Evolutionary conservation across 2,113 vertebrate genomes (phyloP), one percentile per base, ranked within the genome.

Genomic region (Chaetura pelagica): DNA sequence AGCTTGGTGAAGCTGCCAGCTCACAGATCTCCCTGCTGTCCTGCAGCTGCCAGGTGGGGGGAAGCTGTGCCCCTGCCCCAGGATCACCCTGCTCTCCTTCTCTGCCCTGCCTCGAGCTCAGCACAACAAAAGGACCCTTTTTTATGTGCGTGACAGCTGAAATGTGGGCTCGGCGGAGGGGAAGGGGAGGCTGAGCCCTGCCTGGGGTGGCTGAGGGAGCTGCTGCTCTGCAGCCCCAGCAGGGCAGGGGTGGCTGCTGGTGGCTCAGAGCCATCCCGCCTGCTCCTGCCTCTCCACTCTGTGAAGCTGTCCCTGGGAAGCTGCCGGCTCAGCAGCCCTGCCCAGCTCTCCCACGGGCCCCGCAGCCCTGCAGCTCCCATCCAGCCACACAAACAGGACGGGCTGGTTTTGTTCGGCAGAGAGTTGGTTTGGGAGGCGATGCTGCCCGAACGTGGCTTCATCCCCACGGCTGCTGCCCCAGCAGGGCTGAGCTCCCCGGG

Each of bases 301-400:
- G n/a, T n/a, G n/a, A n/a, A n/a, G n/a, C n/a, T 40, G 38, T n/a
- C 57, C 55, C 59, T 3, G 58, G 0, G 0, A 62, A 86, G 72
- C 89, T 77, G 93, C 76, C 7, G 11, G 76, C 93, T 94, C 94
- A 96, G 94, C 89, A 86, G 90, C 27, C 16, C 84, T 54, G 7
- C 83, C 73, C 89, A 86, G 90, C 27, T 19, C 84, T 58, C 8
- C 83, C 73, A 1, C 19, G 35, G 22, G 0, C 42, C 94, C 92
- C 13, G 19, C 40, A 49, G 80, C 58, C 21, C 55, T 8, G 40
- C 12, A 42, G 0, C 80, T 40, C 4, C 1, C 35, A 22, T 26
- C 35, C 2, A 9, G 48, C 1, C 2, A 23, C 1, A 0, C 78
- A 7, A 64, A 87, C 90, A 64, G 87, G 93, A 78, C 0, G 2